phyloP scores from a whole-genome alignment of 2,888 invertebrate species.

The Orchesellides sinensis region DNA sequence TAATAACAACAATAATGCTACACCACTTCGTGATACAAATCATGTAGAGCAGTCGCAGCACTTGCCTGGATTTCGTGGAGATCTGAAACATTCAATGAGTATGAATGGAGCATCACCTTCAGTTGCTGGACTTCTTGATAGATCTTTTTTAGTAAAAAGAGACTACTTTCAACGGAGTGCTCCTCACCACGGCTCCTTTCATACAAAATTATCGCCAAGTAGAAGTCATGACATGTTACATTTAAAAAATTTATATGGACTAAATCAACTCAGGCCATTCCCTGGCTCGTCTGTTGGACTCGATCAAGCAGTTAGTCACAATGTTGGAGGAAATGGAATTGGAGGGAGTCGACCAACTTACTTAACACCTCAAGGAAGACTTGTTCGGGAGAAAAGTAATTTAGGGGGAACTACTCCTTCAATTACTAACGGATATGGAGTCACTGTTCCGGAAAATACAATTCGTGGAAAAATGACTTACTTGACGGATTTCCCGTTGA shows the following conservation, averaged over 20 bases:
- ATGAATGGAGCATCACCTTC: slow-evolving; percentile 56
- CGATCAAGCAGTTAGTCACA: slow-evolving; percentile 31
- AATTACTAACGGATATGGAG: slow-evolving; percentile 44
- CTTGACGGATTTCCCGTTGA: slow-evolving; percentile 73
- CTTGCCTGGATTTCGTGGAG: slow-evolving; percentile 60
- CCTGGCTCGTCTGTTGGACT: slow-evolving; percentile 60
- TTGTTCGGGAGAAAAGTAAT: slow-evolving; percentile 63
- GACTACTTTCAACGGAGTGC: slow-evolving; percentile 72
- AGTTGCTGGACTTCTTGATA: slow-evolving; percentile 55
- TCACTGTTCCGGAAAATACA: slow-evolving; percentile 71
- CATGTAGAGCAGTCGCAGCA: slow-evolving; percentile 5
- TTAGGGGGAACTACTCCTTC: slow-evolving; percentile 48
- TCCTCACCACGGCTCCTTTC: slow-evolving; percentile 73
- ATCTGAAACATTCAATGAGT: slow-evolving; percentile 54
- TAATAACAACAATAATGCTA: slow-evolving; percentile 45
- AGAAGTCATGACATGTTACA: slow-evolving; percentile 73
- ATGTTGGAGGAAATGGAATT: slow-evolving; percentile 7
- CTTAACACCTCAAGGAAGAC: slow-evolving; percentile 57
- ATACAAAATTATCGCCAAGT: slow-evolving; percentile 72
- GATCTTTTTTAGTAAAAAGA: slow-evolving; percentile 67
- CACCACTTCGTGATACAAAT: slow-evolving; percentile 37
- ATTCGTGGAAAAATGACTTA: slow-evolving; percentile 74
- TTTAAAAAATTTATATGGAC: slow-evolving; percentile 72
- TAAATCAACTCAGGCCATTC: slow-evolving; percentile 70
- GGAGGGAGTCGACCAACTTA: slow-evolving; percentile 47